A percentile compares a stretch with the other conserved stretches of the same genome.
Conservation (phyloP, 64 coral and sea anemone genomes). For the Montipora capricornis region DNA sequence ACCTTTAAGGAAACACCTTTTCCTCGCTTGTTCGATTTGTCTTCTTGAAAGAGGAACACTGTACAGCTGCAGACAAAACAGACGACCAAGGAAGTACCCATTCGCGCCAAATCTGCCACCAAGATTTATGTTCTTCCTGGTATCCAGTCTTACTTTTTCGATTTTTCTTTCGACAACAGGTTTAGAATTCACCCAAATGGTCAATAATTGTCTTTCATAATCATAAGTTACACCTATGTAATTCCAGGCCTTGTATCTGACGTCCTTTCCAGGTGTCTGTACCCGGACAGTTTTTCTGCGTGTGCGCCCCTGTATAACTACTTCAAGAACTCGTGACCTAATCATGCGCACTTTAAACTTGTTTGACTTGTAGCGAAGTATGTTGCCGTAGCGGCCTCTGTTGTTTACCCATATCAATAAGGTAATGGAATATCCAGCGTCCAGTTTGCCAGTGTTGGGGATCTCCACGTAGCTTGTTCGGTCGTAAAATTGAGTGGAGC, state of each 20-base stretch:
- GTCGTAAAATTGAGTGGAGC: neutral
- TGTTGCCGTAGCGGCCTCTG: conserved; percentile 60
- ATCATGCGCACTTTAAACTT: conserved; percentile 78
- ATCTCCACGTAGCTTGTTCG: neutral
- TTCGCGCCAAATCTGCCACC: conserved; percentile 46
- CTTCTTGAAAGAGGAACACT: conserved; percentile 39
- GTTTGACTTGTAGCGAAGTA: conserved; percentile 70
- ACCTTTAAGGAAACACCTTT: conserved; percentile 73
- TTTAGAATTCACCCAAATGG: conserved; percentile 82
- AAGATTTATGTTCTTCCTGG: conserved; percentile 63
- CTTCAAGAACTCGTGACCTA: conserved; percentile 29
- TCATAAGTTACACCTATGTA: conserved; percentile 77
- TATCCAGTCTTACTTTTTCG: conserved; percentile 68
- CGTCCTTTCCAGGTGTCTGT: neutral
- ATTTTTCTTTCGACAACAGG: conserved; percentile 51
- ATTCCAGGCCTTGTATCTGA: conserved; percentile 77
- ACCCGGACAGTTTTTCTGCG: conserved; percentile 16
- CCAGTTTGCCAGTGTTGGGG: neutral
- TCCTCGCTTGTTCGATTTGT: conserved; percentile 73
- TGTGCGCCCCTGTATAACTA: conserved; percentile 50
- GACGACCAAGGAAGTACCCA: conserved; percentile 64
- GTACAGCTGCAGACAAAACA: conserved; percentile 85
- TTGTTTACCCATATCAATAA: conserved; percentile 76
- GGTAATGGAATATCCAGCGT: neutral
- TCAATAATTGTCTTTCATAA: conserved; percentile 52